Evolutionary conservation across 2,797 vertebrate species (phyloP).

Genomic region (Arrhamphus sclerolepis): DNA sequence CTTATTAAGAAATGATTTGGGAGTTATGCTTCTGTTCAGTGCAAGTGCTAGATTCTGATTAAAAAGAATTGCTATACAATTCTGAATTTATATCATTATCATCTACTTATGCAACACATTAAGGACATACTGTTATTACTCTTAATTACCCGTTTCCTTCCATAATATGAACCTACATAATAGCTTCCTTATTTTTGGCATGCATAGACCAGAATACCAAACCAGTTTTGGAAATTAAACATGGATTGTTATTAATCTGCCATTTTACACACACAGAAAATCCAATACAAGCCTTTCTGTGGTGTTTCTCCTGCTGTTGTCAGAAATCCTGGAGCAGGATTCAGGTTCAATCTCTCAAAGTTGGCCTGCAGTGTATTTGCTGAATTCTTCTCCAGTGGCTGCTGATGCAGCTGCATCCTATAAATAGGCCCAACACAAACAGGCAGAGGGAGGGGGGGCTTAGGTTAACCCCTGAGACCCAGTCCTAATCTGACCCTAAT

Average conservation of each 20-base stretch:
- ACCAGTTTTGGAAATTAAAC: slow-evolving; percentile 7
- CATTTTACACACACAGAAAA: slow-evolving; percentile 16
- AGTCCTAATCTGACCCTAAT: slow-evolving; percentile 67
- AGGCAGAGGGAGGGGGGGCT: slow-evolving; percentile 47
- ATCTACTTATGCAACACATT: slow-evolving; percentile 17
- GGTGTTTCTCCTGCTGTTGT: slow-evolving; percentile 31
- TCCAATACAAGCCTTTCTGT: slow-evolving; percentile 17
- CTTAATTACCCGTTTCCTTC: slow-evolving; percentile 5
- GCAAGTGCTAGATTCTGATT: slow-evolving; percentile 31
- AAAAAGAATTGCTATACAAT: slow-evolving; percentile 23
- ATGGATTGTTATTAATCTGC: slow-evolving; percentile 20
- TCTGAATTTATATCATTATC: slow-evolving; percentile 22
- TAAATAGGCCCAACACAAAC: slow-evolving; percentile 74
- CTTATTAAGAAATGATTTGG: slow-evolving; percentile 72
- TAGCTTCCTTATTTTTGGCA: slow-evolving; percentile 22
- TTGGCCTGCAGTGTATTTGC: slow-evolving; percentile 57
- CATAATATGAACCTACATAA: slow-evolving; percentile 21
- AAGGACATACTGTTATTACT: slow-evolving; percentile 24
- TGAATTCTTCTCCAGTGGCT: slow-evolving; percentile 66
- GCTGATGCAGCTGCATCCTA: slow-evolving; percentile 75
- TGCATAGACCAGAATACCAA: slow-evolving; percentile 19
- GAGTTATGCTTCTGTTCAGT: slow-evolving; percentile 30
- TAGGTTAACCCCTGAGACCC: slow-evolving; percentile 69
- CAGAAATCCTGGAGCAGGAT: slow-evolving; percentile 51
- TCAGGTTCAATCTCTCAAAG: slow-evolving; percentile 63